These are phyloP conservation scores for Bujurquina vittata DNA, from an alignment of 2,113 vertebrate genomes.

Conservation along the genomic window DNA sequence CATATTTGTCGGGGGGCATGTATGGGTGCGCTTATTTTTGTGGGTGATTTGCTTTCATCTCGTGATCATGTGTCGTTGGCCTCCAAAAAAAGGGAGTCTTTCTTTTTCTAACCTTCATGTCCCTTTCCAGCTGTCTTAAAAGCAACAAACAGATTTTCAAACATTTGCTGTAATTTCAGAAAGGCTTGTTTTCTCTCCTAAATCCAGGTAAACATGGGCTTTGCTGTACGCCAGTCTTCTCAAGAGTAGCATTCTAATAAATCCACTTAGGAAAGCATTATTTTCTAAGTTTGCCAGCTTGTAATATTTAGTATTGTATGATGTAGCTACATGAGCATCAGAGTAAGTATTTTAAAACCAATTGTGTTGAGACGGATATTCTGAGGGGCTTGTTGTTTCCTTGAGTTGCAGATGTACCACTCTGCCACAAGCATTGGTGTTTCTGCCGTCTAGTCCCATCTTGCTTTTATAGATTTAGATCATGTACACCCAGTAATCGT, in stretches of 20 bases:
- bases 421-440: neutral
- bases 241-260: neutral
- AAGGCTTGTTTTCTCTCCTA: conserved; percentile 70
- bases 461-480: neutral
- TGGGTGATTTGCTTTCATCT: conserved; percentile 23
- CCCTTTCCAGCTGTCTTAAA: conserved; percentile 63
- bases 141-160: conserved; percentile 67
- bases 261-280: neutral
- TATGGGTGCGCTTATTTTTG: neutral
- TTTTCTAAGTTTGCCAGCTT: neutral
- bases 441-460: neutral
- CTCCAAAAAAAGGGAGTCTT: conserved; percentile 66
- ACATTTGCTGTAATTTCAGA: conserved; percentile 77
- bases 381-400: neutral
- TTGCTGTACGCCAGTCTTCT: conserved; percentile 31
- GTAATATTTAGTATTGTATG: neutral
- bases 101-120: conserved; percentile 68
- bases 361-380: neutral
- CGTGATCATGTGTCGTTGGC: conserved; percentile 37
- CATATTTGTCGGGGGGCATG: neutral
- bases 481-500: neutral
- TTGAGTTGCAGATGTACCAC: neutral
- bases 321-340: neutral
- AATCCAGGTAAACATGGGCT: conserved; percentile 47
- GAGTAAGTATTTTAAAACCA: neutral